Evolutionary conservation across 2,797 vertebrate species (phyloP), one percentile per base, ranked within the genome.

Genomic region (Chelonia mydas): DNA sequence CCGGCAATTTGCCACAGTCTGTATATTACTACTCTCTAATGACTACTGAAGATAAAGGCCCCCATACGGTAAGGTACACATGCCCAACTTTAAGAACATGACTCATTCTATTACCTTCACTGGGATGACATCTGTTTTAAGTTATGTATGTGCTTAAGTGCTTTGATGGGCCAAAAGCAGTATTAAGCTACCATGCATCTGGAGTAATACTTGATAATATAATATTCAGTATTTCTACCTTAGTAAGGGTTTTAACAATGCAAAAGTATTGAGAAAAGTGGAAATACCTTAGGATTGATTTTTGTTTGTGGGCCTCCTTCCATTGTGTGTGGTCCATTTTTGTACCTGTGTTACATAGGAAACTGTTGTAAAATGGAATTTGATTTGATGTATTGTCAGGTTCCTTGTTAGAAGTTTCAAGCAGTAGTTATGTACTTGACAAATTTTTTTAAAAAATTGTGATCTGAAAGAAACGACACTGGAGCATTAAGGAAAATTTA

Each of bases 331-430:
- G 94, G 95, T 96, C 96, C 94, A 93, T 96, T 97, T 97, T 96
- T 96, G 94, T 96, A 96, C 92, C 86, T 83, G 93, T 97, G 96
- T 97, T 97, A 97, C 97, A 95, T 95, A 97, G 96, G 96, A 97
- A 97, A 97, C 97, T 94, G 95, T 97, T 97, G 95, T 96, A 97
- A 97, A 97, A 97, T 88, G 86, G 95, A 96, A 97, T 96, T 96
- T 95, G 94, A 94, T 96, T 95, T 95, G 96, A 97, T 96, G 90
- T 96, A 96, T 96, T 97, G 97, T 92, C 96, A 97, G 94, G 94
- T 96, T 96, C 86, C 95, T 96, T 97, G 94, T 97, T 95, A 96
- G 96, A 94, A 97, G 95, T 97, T 97, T 94, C 88, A 89, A 97
- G 96, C 87, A 95, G 91, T 94, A 95, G 96, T 92, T 97, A 96